Conservation (phyloP, 2,797 vertebrate genomes). For the Danio jaintianensis region DNA sequence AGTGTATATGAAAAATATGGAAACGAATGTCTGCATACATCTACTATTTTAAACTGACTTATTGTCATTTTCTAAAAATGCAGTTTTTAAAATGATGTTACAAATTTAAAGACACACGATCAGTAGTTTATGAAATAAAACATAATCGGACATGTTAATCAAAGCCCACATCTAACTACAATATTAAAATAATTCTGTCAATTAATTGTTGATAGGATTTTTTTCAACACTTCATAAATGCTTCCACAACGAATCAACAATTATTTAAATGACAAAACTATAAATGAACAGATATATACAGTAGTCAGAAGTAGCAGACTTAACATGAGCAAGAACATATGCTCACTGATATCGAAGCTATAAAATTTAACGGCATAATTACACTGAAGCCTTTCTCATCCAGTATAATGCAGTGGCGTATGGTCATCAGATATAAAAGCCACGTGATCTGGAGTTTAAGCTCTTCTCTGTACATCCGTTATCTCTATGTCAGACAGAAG, state of each 20-base stretch:
- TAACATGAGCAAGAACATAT: background rate
- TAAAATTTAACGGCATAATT: slow-evolving; percentile 8
- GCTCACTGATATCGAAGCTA: background rate
- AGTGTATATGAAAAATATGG: no score
- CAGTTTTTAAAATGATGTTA: no score
- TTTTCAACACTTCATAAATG: background rate
- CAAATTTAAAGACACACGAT: no score
- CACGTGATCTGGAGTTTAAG: background rate
- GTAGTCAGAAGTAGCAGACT: background rate
- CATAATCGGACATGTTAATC: no score
- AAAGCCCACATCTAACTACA: no score
- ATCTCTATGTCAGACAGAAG: slow-evolving; percentile 28
- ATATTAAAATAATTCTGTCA: no score
- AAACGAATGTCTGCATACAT: no score
- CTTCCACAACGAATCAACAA: background rate
- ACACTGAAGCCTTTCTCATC: background rate
- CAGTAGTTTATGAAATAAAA: no score
- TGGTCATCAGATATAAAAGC: slow-evolving; percentile 11
- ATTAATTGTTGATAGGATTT: background rate
- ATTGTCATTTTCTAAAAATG: no score
- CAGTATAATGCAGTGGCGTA: slow-evolving; percentile 4
- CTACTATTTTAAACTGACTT: no score
- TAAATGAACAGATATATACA: background rate
- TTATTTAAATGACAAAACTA: background rate
- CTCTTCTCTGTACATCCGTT: slow-evolving; percentile 22